Evolutionary conservation across 2,797 vertebrate species (phyloP).

Genomic region (Danio kyathit): DNA sequence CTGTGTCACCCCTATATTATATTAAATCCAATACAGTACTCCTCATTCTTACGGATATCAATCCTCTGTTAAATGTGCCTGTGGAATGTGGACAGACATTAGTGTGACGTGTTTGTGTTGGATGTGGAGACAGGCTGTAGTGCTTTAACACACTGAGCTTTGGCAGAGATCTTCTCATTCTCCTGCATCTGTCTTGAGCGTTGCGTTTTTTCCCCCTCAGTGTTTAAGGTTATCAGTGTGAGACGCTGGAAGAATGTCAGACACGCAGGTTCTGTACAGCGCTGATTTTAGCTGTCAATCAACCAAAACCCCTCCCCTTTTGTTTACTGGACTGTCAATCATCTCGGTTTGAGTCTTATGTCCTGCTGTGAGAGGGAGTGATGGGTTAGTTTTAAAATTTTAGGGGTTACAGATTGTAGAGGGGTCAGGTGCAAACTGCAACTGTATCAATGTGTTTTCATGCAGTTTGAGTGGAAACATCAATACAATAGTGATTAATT

Average conservation of each 20-base stretch:
- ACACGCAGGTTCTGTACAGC: slow-evolving; percentile 20
- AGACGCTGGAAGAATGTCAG: slow-evolving; percentile 28
- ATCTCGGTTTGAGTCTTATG: slow-evolving; percentile 17
- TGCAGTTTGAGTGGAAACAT: neutral
- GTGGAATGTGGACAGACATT: slow-evolving; percentile 34
- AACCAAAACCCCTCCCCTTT: slow-evolving; percentile 17
- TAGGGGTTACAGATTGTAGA: slow-evolving; percentile 2
- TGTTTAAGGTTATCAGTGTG: slow-evolving; percentile 26
- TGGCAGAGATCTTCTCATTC: slow-evolving; percentile 34
- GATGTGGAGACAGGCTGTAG: slow-evolving; percentile 22
- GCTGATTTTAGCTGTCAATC: slow-evolving; percentile 45
- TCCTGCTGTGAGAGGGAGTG: slow-evolving; percentile 32
- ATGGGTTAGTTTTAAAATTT: slow-evolving; percentile 30
- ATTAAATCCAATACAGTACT: too few relatives aligned
- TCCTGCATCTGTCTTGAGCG: slow-evolving; percentile 36
- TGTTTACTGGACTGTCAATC: slow-evolving; percentile 29
- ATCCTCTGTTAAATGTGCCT: neutral
- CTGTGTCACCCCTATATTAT: too few relatives aligned
- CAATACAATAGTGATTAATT: too few relatives aligned
- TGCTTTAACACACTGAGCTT: slow-evolving; percentile 32
- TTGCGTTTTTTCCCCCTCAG: slow-evolving; percentile 22
- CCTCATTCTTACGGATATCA: slow-evolving; percentile 4
- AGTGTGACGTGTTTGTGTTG: neutral
- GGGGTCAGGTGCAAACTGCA: neutral
- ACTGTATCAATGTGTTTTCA: neutral